These are phyloP conservation scores for Microcebus jonahi DNA, from an alignment of 2,113 vertebrate genomes.

Conservation along the genomic window DNA sequence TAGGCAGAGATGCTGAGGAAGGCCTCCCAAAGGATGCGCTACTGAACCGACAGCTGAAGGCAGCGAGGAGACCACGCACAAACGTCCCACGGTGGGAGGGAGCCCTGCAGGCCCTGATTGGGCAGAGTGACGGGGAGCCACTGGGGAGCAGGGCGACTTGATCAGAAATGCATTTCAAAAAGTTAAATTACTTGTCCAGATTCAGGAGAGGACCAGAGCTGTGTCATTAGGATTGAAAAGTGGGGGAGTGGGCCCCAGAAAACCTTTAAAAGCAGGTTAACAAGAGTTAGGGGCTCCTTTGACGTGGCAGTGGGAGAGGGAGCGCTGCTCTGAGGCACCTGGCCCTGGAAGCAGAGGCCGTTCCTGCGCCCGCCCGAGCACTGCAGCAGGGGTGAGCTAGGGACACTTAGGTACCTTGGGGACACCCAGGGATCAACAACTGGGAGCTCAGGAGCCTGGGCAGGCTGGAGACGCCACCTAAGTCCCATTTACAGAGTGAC, in stretches of 20 bases:
- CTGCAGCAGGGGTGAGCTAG: background rate
- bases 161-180: background rate
- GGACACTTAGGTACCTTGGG: rapidly evolving
- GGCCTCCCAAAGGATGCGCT: background rate
- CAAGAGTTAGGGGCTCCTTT: background rate
- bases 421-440: background rate
- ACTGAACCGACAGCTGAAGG: background rate
- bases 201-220: background rate
- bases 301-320: background rate
- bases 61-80: background rate
- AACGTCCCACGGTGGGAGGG: background rate
- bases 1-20: background rate
- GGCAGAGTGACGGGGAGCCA: background rate
- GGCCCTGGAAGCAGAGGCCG: background rate
- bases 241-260: background rate
- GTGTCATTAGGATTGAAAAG: background rate
- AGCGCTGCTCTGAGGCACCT: background rate
- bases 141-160: background rate
- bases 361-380: background rate
- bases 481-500: background rate
- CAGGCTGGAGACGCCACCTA: background rate
- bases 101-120: background rate
- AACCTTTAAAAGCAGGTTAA: background rate
- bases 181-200: background rate
- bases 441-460: background rate